Evolutionary conservation across 1,140 invertebrate genomes (phyloP).

Genomic region (Drosophila azteca): DNA sequence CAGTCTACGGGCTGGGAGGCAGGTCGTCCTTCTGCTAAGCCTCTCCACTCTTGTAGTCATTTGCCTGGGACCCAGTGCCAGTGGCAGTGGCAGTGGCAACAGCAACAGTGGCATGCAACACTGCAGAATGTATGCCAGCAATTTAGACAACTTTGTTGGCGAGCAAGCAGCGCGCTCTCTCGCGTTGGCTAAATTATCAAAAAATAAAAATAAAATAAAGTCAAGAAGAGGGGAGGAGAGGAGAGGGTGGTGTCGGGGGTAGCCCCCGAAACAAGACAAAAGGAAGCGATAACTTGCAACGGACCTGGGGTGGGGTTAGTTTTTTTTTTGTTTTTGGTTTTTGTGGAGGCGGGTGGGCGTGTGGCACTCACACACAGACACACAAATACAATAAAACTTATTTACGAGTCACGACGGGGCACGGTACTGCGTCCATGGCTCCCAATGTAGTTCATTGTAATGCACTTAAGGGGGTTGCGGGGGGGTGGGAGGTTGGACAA

Average conservation of each 20-base stretch:
- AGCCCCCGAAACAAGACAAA: constrained; percentile 50
- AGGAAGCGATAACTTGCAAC: constrained; percentile 79
- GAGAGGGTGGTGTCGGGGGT: no score
- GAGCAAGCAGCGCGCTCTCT: constrained; percentile 31
- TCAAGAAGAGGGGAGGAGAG: no score
- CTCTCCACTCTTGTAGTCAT: constrained; percentile 75
- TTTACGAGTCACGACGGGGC: constrained; percentile 78
- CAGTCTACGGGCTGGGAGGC: constrained; percentile 13
- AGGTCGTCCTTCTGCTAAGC: constrained; percentile 46
- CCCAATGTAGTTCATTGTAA: constrained; percentile 76
- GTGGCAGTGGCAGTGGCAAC: constrained; percentile 18
- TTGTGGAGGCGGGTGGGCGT: constrained; percentile 61
- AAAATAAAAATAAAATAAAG: constrained; percentile 4
- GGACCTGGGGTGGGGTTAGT: constrained; percentile 12
- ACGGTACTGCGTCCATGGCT: constrained; percentile 15
- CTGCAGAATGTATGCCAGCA: constrained; percentile 71
- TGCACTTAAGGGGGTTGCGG: constrained; percentile 62
- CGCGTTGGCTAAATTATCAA: constrained; percentile 74
- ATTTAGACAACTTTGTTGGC: constrained; percentile 78
- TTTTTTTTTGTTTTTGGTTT: constrained; percentile 6
- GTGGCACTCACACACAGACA: constrained; percentile 4
- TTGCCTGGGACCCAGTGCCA: constrained; percentile 60
- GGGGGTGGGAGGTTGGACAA: constrained; percentile 28
- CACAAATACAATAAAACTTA: constrained; percentile 81
- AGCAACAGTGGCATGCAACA: constrained; percentile 51